Conservation (phyloP, 2,797 vertebrate genomes). For the Artibeus lituratus region DNA sequence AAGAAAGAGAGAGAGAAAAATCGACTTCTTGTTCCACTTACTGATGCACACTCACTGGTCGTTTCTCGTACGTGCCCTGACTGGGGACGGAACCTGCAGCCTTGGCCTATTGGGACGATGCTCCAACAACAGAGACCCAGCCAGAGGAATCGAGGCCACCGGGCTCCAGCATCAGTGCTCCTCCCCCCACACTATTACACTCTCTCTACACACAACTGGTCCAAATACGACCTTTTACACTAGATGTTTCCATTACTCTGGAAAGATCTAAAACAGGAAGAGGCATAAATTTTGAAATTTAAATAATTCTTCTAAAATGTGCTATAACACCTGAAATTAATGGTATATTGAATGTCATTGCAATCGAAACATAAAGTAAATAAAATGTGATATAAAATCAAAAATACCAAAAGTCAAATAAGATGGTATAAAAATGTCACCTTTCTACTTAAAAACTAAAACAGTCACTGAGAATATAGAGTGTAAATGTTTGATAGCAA, state of each 20-base stretch:
- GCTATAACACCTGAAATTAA: background rate
- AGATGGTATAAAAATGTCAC: background rate
- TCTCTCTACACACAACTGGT: background rate
- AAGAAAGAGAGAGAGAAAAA: background rate
- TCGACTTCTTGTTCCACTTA: background rate
- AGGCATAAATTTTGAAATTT: background rate
- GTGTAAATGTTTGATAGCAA: background rate
- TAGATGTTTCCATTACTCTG: background rate
- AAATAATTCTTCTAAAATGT: conserved; percentile 6
- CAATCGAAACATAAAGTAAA: background rate
- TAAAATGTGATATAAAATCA: background rate
- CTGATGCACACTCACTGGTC: background rate
- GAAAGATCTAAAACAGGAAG: background rate
- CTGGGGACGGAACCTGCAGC: background rate
- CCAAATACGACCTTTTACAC: background rate
- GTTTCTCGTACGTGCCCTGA: background rate
- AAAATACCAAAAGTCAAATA: background rate
- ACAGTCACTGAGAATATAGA: background rate
- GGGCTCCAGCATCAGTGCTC: background rate
- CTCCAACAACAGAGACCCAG: background rate
- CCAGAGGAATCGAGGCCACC: background rate
- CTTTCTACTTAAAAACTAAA: background rate
- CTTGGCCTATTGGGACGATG: background rate
- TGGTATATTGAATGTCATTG: background rate
- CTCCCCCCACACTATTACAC: rapidly evolving